Evolutionary conservation across 2,113 vertebrate genomes (phyloP).

Genomic region (Miniopterus natalensis): DNA sequence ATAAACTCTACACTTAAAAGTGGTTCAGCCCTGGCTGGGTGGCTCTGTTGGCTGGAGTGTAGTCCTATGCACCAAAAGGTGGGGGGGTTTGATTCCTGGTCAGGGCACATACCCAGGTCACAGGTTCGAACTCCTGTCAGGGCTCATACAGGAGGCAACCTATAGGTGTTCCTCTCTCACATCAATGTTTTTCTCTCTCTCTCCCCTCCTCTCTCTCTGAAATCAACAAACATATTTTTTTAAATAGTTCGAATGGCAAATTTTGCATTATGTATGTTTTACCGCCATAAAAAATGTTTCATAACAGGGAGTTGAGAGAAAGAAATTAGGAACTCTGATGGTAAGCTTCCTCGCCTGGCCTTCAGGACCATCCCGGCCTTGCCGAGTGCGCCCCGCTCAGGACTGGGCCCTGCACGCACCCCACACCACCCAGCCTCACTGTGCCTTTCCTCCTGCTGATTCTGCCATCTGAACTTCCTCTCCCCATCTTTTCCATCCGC

Average conservation of each 20-base stretch:
- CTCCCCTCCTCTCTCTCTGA: too few species aligned
- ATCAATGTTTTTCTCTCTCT: too few species aligned
- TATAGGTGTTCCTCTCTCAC: too few species aligned
- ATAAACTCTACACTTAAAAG: background rate
- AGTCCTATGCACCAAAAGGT: too few species aligned
- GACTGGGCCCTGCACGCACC: background rate
- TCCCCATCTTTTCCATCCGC: background rate
- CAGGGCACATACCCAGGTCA: too few species aligned
- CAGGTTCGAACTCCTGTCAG: too few species aligned
- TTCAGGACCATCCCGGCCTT: background rate
- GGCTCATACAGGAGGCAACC: too few species aligned
- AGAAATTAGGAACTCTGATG: background rate
- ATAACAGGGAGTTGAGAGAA: background rate
- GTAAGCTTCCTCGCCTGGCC: background rate
- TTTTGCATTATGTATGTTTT: background rate
- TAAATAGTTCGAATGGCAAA: background rate
- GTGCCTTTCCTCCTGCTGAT: background rate
- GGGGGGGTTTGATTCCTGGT: too few species aligned
- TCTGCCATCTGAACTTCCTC: background rate
- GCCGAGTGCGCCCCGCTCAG: accelerated
- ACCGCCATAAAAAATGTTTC: background rate
- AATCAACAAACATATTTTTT: too few species aligned
- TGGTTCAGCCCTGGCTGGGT: too few species aligned
- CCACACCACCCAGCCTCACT: background rate
- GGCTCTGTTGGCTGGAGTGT: too few species aligned